These are phyloP conservation scores for Eremophila alpestris DNA, from an alignment of 2,797 vertebrate genomes.

Conservation along the genomic window DNA sequence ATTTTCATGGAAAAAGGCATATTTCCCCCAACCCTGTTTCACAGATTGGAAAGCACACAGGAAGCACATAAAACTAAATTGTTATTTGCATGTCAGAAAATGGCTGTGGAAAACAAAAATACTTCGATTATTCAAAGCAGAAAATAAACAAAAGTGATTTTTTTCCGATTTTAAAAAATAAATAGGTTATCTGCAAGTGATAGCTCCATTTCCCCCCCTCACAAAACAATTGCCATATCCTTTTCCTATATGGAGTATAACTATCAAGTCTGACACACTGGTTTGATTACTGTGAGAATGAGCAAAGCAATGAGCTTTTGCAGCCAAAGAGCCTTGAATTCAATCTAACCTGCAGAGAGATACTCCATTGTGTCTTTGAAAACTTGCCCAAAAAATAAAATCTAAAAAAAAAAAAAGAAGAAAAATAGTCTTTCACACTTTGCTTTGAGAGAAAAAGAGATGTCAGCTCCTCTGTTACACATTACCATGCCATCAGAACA, in stretches of 20 bases:
- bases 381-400: background rate
- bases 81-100: constrained; percentile 28
- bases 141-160: constrained; percentile 27
- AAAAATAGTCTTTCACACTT: background rate
- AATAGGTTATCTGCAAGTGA: background rate
- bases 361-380: background rate
- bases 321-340: background rate
- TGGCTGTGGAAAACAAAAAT: constrained; percentile 25
- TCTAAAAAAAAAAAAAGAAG: rapidly evolving
- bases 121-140: constrained; percentile 10
- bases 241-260: background rate
- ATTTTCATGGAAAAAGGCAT: background rate
- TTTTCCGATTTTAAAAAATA: constrained; percentile 35
- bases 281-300: constrained; percentile 39
- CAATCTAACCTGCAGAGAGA: background rate
- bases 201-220: background rate
- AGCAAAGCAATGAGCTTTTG: background rate
- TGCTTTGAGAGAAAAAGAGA: background rate
- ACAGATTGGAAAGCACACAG: background rate
- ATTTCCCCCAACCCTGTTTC: background rate
- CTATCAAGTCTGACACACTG: constrained; percentile 22
- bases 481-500: background rate
- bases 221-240: constrained; percentile 14
- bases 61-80: constrained; percentile 34
- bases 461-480: background rate